Percentiles rank a stretch among this genome's conserved stretches.
phyloP scores from a whole-genome alignment of 1,140 invertebrate species.

The Lordiphosa collinella region DNA sequence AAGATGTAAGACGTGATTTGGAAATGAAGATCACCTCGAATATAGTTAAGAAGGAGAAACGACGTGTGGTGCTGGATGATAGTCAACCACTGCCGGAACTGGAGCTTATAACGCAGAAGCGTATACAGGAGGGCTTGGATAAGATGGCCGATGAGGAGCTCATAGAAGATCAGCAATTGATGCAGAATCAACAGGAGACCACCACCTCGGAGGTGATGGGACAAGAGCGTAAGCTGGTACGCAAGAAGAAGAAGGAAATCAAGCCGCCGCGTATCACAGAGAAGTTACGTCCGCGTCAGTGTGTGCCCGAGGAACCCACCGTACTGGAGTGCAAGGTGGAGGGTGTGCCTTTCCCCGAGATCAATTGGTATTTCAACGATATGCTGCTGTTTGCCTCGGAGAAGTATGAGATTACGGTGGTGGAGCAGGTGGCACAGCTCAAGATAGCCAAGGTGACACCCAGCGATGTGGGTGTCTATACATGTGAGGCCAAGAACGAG shows the following conservation, averaged over 20 bases:
- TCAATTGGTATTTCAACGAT: conserved; percentile 94
- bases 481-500: conserved; percentile 88
- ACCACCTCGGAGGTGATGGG: conserved; percentile 78
- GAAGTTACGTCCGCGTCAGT: conserved; percentile 85
- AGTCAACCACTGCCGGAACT: conserved; percentile 82
- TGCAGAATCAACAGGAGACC: conserved; percentile 77
- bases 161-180: conserved; percentile 79
- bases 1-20: conserved; percentile 80
- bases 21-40: conserved; percentile 81
- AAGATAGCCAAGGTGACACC: conserved; percentile 86
- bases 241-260: conserved; percentile 82
- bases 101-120: conserved; percentile 81
- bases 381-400: conserved; percentile 86
- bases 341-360: conserved; percentile 85
- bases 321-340: conserved; percentile 86
- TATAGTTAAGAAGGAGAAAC: conserved; percentile 77
- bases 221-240: conserved; percentile 74
- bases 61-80: conserved; percentile 78
- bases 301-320: conserved; percentile 83
- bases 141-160: conserved; percentile 80
- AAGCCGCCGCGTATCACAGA: conserved; percentile 86
- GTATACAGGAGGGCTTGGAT: conserved; percentile 79
- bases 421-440: conserved; percentile 85
- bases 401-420: conserved; percentile 84
- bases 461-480: conserved; percentile 91